phyloP scores from a whole-genome alignment of 2,113 vertebrate species.

The Callopanchax toddi region DNA sequence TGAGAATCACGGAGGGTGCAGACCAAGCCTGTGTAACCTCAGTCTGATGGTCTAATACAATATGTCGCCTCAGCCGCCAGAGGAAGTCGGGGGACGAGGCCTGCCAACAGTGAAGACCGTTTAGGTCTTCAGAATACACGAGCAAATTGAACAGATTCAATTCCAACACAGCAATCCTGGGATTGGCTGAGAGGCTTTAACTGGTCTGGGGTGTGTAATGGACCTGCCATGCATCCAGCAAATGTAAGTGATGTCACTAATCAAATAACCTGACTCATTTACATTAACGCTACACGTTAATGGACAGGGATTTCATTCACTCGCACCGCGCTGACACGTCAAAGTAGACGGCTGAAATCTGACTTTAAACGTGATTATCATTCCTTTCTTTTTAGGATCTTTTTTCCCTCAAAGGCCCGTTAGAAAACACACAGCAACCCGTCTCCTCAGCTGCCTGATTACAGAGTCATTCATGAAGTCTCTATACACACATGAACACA shows the following conservation, averaged over 20 bases:
- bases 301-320: conserved; percentile 44
- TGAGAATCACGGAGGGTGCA: conserved; percentile 56
- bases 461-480: conserved; percentile 58
- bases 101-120: conserved; percentile 42
- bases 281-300: conserved; percentile 53
- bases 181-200: conserved; percentile 48
- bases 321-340: conserved; percentile 7
- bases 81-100: conserved; percentile 12
- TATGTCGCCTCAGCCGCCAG: conserved; percentile 59
- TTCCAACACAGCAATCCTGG: conserved; percentile 33
- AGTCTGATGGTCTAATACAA: conserved; percentile 65
- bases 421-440: conserved; percentile 30
- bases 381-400: conserved; percentile 5
- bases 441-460: conserved; percentile 48
- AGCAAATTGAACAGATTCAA: conserved; percentile 62
- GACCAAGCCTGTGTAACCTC: conserved; percentile 52
- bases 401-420: background rate
- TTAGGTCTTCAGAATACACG: conserved; percentile 52
- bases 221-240: conserved; percentile 28
- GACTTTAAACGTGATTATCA: conserved; percentile 28
- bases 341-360: conserved; percentile 15
- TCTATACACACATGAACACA: conserved; percentile 36
- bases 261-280: conserved; percentile 51
- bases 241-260: conserved; percentile 51
- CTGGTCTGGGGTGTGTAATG: conserved; percentile 35